These are phyloP conservation scores for Thyatira batis DNA, from an alignment of 2,888 invertebrate genomes.

Conservation along the genomic window DNA sequence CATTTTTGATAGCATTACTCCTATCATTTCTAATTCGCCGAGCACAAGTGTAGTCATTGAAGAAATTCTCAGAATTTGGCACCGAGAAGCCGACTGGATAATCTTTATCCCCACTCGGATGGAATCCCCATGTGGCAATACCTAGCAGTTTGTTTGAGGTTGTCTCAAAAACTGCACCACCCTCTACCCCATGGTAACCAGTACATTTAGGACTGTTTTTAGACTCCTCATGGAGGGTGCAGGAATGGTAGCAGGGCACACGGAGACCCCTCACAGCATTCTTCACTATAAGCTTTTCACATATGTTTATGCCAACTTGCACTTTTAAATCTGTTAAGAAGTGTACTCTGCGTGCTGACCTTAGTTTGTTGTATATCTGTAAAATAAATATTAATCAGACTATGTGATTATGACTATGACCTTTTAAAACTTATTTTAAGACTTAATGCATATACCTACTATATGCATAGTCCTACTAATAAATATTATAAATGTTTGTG, in stretches of 20 bases:
- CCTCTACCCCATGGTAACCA: slow-evolving; percentile 52
- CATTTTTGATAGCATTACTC: slow-evolving; percentile 10
- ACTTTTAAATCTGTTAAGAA: slow-evolving; percentile 44
- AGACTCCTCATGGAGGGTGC: slow-evolving; percentile 31
- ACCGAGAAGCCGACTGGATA: slow-evolving; percentile 61
- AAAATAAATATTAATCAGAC: slow-evolving; percentile 5
- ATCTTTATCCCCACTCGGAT: slow-evolving; percentile 17
- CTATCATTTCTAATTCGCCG: slow-evolving; percentile 38
- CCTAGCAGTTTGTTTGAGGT: slow-evolving; percentile 44
- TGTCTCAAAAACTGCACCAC: slow-evolving; percentile 46
- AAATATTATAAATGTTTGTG: too few relatives aligned
- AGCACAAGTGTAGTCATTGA: slow-evolving; percentile 51
- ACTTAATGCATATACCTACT: too few relatives aligned
- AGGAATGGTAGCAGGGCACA: slow-evolving; percentile 62
- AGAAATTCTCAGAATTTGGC: slow-evolving; percentile 50
- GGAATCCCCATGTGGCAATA: slow-evolving; percentile 58
- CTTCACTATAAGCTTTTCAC: slow-evolving; percentile 36
- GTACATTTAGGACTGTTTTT: slow-evolving; percentile 24
- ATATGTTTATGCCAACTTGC: slow-evolving; percentile 39
- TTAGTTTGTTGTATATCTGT: slow-evolving; percentile 34
- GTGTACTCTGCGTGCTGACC: slow-evolving; percentile 19
- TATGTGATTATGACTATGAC: too few relatives aligned
- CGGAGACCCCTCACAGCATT: slow-evolving; percentile 29
- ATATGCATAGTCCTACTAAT: too few relatives aligned
- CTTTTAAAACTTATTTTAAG: too few relatives aligned